Conservation (phyloP, 2,797 vertebrate genomes). For the Platalea minor region DNA sequence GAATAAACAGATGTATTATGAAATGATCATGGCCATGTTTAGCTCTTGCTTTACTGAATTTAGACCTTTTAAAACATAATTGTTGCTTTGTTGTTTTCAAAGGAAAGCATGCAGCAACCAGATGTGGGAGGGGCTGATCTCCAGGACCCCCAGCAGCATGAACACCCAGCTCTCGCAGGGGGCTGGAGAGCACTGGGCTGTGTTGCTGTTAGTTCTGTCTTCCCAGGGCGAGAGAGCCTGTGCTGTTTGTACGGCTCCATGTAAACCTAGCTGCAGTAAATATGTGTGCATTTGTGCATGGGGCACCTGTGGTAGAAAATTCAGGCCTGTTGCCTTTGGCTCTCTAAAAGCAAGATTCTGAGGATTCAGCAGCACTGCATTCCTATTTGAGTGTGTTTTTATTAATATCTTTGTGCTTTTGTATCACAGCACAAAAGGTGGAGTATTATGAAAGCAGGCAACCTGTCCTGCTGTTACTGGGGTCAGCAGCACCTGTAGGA, state of each 20-base stretch:
- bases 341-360: neutral
- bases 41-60: neutral
- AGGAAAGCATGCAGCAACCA: neutral
- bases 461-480: neutral
- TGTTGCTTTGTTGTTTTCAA: neutral
- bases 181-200: neutral
- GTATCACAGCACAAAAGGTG: neutral
- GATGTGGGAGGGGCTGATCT: no score
- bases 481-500: neutral
- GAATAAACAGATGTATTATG: neutral
- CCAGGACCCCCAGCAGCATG: neutral
- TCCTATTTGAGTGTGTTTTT: neutral
- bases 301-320: neutral
- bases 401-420: neutral
- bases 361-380: neutral
- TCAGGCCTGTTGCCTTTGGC: neutral
- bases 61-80: neutral
- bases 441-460: neutral
- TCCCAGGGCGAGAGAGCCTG: no score
- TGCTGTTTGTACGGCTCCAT: no score
- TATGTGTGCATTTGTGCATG: accelerated
- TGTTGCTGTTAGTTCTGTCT: no score
- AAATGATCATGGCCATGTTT: neutral
- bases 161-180: accelerated
- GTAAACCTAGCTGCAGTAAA: neutral